phyloP scores from a whole-genome alignment of 2,113 vertebrate species.

The Crypturellus undulatus region DNA sequence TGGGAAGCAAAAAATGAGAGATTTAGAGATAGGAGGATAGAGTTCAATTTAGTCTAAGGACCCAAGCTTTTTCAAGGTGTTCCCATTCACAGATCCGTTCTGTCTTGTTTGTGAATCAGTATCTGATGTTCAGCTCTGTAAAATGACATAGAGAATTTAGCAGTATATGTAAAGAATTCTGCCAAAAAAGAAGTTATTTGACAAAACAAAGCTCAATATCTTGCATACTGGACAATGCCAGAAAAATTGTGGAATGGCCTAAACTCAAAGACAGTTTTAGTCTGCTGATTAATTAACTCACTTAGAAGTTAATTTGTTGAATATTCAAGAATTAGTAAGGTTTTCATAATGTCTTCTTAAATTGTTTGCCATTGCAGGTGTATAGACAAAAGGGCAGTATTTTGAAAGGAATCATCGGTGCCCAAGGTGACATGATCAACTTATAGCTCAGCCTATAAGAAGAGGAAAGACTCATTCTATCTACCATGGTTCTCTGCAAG shows the following conservation, averaged over 20 bases:
- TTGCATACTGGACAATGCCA: not conserved
- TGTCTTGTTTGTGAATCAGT: not conserved
- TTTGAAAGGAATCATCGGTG: not conserved
- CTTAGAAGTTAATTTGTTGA: not conserved
- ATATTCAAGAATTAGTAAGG: not conserved
- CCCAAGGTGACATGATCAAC: not conserved
- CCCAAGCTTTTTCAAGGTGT: not conserved
- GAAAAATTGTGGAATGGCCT: not conserved
- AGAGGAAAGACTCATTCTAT: not conserved
- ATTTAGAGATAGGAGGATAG: not conserved
- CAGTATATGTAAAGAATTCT: not conserved
- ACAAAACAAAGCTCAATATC: not conserved
- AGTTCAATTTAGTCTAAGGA: not conserved
- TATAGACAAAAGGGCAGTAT: not conserved
- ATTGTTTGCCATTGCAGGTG: not conserved
- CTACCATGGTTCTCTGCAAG: not conserved
- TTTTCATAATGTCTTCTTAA: not conserved
- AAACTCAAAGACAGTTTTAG: not conserved
- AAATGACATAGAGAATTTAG: not conserved
- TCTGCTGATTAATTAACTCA: not conserved
- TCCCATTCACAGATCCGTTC: not conserved
- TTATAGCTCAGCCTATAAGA: too few species aligned
- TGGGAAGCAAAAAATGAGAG: not conserved
- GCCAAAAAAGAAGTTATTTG: not conserved
- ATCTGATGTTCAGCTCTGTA: not conserved